Base-by-base conservation (phyloP, 2,888 invertebrate species). In the Drosophila buzzatii region DNA sequence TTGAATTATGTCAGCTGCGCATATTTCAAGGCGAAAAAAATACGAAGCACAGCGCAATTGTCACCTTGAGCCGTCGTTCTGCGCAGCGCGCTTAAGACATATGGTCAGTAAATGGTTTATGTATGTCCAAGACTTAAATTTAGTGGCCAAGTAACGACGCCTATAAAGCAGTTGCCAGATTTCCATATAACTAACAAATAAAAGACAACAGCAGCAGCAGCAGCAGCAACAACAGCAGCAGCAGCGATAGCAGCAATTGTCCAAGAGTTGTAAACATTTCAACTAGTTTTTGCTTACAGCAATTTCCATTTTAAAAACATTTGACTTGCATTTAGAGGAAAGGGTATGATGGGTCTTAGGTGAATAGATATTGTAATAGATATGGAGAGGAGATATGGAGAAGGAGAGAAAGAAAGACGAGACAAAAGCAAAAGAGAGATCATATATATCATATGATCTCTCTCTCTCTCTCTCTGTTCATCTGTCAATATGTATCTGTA, bases 41-140 rank as follows among this genome's bases (percentile, higher is more conserved):
- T 44, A 37, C 39, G 39, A 27, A 9, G 1, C 23, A 27, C 37
- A 37, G 70, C 56, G 53, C 60, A 61, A 72, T 55, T 62, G 59
- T 90, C 83, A 76, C 83, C 83, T 84, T 84, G 83, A 88, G 89
- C 62, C 70, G 90, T 76, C 85, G 27, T 63, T 81, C 61, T 70
- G 39, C 37, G 44, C 53, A 42, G 52, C 41, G 16, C n/a, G 49
- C 27, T 45, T 14, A 23, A 67, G 79, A 56, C 79, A 73, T 63
- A 66, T 75, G 76, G 75, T 51, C 80, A 58, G 63, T 33, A 45
- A 41, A 37, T 60, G 68, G n/a, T 55, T 58, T 44, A 55, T 64
- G 52, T 49, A 27, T 37, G 27, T 9, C 52, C 51, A 12, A 71
- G 42, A 35, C 23, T 62, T 45, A 20, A 39, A 44, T 56, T 56